Base-by-base conservation (phyloP, 2,888 invertebrate species). In the Drosophila niveifrons region DNA sequence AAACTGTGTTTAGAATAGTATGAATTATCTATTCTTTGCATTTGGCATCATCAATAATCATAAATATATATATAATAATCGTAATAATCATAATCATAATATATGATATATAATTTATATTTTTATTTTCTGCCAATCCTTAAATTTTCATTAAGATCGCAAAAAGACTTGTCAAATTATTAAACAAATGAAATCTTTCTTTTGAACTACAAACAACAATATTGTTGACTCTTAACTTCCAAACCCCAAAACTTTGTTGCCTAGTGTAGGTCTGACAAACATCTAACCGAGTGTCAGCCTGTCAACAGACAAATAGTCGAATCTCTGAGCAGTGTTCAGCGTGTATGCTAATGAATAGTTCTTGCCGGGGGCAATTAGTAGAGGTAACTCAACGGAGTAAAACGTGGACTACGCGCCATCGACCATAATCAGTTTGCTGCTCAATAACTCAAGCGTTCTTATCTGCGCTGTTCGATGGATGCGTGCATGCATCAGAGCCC, bases 361-460 rank as follows among this genome's bases (percentile, higher is more conserved):
- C 31, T 63, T 29, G 41, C 41, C 53, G 41, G 23, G 50, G 50
- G 1, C 69, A 76, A 72, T 82, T 76, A 69, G 88, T 61, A 68
- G 17, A 48, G 61, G 43, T 73, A 78, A 75, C 69, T 64, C 41
- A 29, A 31, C 17, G 8, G 31, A 13, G 18, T 52, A 64, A 28
- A 34, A 17, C 10, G 46, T 59, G 53, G 11, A 44, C 28, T 11
- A 41, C 15, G 28, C 28, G 28, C 28, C 39, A 53, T 3, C 8
- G 18, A 43, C 13, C n/a, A n/a, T 31, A 44, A 31, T 44, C 55
- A 55, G 43, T 6, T n/a, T 9, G 10, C 23, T 28, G 10, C 10
- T 55, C 31, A 31, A n/a, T 2, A 43, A 13, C n/a, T 48, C 31
- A 6, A 6, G 8, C 1, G 4, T 17, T 0, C 53, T 63, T 69